phyloP scores from a whole-genome alignment of 2,888 invertebrate genomes.

The Pseudococcus longispinus region DNA sequence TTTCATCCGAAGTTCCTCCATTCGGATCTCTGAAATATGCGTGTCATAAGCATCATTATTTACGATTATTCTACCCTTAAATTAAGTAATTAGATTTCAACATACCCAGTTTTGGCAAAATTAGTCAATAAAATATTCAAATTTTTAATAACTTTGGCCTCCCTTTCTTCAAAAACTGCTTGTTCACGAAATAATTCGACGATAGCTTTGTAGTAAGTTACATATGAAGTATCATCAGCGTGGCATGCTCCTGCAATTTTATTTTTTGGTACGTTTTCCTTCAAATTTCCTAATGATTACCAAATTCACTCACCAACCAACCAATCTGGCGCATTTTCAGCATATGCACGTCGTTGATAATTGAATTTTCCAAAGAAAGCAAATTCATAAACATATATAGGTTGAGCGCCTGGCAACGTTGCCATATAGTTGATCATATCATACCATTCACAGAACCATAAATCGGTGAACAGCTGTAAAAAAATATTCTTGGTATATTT shows the following conservation, averaged over 20 bases:
- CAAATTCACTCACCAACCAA: not conserved
- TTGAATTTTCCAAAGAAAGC: slow-evolving; percentile 11
- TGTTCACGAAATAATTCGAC: not conserved
- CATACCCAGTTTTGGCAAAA: slow-evolving; percentile 9
- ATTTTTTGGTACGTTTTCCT: not conserved
- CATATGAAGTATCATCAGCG: slow-evolving; percentile 18
- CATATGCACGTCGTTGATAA: not conserved
- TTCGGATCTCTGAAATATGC: slow-evolving; percentile 29
- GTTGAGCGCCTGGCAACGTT: not conserved
- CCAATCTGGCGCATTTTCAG: slow-evolving; percentile 7
- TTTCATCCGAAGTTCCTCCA: slow-evolving; percentile 26
- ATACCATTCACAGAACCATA: slow-evolving; percentile 34
- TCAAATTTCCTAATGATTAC: not conserved
- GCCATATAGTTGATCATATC: slow-evolving; percentile 14
- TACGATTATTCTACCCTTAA: not conserved
- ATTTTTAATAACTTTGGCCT: slow-evolving; percentile 9
- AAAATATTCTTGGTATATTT: too few relatives aligned
- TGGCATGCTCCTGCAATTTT: not conserved
- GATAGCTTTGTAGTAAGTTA: not conserved
- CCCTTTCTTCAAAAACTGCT: not conserved
- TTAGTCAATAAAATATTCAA: not conserved
- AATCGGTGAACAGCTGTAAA: slow-evolving; percentile 7
- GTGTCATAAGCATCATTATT: not conserved
- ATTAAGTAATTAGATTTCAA: not conserved
- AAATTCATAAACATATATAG: slow-evolving; percentile 16